Base-by-base conservation (phyloP, 1,140 invertebrate species). In the Drosophila sproati region DNA sequence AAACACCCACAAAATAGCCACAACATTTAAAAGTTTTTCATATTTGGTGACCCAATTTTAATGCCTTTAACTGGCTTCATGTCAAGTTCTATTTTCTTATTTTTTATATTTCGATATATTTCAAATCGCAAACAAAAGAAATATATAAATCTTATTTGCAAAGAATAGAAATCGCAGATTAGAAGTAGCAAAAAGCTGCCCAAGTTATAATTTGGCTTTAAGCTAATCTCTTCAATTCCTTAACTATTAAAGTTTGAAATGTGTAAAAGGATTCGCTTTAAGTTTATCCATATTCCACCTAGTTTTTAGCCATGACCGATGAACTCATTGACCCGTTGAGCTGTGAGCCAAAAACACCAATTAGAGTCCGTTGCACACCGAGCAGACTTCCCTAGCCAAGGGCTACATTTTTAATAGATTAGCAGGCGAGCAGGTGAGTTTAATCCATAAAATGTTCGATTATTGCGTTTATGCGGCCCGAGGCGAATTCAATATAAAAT, bases 401-500 rank as follows among this genome's bases (percentile, higher is more conserved):
- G 56, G 70, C 60, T 50, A 56, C 43, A 78, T 66, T 70, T 62
- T 69, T 64, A 66, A 77, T 80, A 88, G 83, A 88, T 88, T 80
- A 88, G 85, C 85, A 82, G 78, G 59, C 34, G 75, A 73, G 67
- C 82, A 89, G 80, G 85, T 89, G 85, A 89, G 86, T 89, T 89
- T 89, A 89, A 89, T 89, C 85, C 85, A 89, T 89, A 89, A 89
- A 89, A 89, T 89, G 85, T 89, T 85, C 85, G 85, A 89, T 89
- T 89, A 89, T 85, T 90, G 80, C 85, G 85, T 89, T 87, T 89
- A 89, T 89, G 86, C 85, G 75, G 80, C 85, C 81, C 64, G 64
- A 62, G 78, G 85, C 74, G 68, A 72, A 78, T 89, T 90, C 85
- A 59, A 89, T 89, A 89, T 89, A 89, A 89, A 89, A 89, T 89